phyloP scores from a whole-genome alignment of 2,113 vertebrate species.

The Alouatta palliata region DNA sequence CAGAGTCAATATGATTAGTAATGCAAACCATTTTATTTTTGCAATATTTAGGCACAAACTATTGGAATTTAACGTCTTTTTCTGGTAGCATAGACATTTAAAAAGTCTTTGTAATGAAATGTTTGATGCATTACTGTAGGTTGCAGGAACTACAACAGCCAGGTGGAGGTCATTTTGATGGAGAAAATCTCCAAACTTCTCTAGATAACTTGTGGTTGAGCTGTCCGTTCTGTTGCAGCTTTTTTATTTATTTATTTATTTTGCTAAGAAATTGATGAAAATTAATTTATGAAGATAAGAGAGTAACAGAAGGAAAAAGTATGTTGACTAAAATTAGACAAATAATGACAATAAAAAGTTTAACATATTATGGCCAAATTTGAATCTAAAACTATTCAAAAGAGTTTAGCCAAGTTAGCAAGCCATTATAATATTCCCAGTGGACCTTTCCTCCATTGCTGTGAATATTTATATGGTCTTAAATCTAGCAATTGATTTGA shows the following conservation, averaged over 20 bases:
- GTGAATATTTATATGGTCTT: background rate
- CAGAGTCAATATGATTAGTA: background rate
- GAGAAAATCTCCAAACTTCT: background rate
- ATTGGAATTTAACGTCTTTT: background rate
- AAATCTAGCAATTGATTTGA: background rate
- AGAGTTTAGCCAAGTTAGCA: background rate
- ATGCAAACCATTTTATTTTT: background rate
- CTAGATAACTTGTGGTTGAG: background rate
- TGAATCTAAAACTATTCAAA: background rate
- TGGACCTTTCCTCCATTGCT: background rate
- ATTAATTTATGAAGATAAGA: background rate
- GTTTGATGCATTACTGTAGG: background rate
- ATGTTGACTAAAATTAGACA: conserved; percentile 23
- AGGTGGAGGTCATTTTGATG: background rate
- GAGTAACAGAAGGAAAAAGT: background rate
- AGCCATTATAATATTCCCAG: background rate
- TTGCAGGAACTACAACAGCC: background rate
- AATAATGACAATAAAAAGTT: background rate
- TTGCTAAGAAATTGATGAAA: background rate
- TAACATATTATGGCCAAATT: background rate
- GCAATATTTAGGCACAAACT: background rate
- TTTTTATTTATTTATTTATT: background rate
- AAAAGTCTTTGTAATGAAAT: background rate
- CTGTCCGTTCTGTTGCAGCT: background rate
- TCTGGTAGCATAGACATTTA: background rate